Conservation (phyloP, 2,888 invertebrate species). For the Polydrusus cervinus region DNA sequence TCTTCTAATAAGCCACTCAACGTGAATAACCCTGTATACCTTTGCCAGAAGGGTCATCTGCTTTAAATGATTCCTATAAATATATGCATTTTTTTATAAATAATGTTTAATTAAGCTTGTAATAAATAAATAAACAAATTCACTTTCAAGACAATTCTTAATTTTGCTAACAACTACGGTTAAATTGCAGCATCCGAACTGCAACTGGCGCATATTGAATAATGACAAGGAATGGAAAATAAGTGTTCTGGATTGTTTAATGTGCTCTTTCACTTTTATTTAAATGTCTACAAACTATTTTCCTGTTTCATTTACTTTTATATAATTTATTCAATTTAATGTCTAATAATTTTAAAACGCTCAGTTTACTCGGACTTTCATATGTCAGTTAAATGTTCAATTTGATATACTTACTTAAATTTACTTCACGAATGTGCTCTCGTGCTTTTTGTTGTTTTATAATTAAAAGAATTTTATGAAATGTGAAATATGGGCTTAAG, state of each 20-base stretch:
- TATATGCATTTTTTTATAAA: too few relatives aligned
- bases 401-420: background rate
- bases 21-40: too few relatives aligned
- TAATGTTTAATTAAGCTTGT: too few relatives aligned
- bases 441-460: background rate
- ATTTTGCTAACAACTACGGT: too few relatives aligned
- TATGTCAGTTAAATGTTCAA: conserved; percentile 21
- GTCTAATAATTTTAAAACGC: conserved; percentile 20
- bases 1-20: too few relatives aligned
- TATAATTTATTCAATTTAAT: conserved; percentile 17
- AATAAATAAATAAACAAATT: too few relatives aligned
- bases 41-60: too few relatives aligned
- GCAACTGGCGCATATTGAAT: conserved; percentile 8
- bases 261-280: conserved; percentile 23
- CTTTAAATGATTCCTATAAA: too few relatives aligned
- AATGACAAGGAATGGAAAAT: conserved; percentile 23
- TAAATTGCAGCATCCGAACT: conserved; percentile 4
- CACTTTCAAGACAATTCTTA: too few relatives aligned
- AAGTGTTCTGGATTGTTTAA: conserved; percentile 25
- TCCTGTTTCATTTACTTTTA: conserved; percentile 8
- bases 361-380: conserved; percentile 9
- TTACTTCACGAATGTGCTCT: background rate
- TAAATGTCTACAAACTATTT: conserved; percentile 10
- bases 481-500: background rate
- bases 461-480: background rate